Evolutionary conservation across 2,888 invertebrate species (phyloP), one percentile per base, ranked within the genome.

Genomic region (Ormyrus labotus): DNA sequence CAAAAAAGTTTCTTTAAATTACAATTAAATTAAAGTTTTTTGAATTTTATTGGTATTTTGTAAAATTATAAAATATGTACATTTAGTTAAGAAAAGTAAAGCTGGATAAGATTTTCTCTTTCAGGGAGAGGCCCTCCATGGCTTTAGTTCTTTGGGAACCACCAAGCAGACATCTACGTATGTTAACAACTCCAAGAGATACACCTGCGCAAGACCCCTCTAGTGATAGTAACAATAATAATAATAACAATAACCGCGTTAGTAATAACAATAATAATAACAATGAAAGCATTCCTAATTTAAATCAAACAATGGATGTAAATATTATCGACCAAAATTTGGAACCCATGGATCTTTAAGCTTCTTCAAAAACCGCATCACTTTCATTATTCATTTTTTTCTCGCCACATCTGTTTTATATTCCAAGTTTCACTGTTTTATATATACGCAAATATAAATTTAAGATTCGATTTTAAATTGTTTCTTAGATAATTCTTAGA

Each of bases 131-230:
- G 87, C 96, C 96, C 0, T 95, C 95, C 86, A 96, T 95, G 91
- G 96, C 96, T 5, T 88, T 96, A 83, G 95, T 96, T 2, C 92
- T 96, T 9, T 96, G 96, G 96, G 94, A 95, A 87, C 96, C 96
- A 0, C 94, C 95, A 76, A 93, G 93, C 48, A 92, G 92, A 83
- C 91, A 86, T 92, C 92, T 90, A 92, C 86, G 87, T 65, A 80
- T 88, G 47, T 81, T 89, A 4, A 82, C 88, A 1, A 82, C 81
- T 6, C 75, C 83, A 8, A 84, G 86, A 9, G 83, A 87, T 64
- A 84, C 86, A 48, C 86, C 83, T n/a, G 82, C 83, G 3, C 83
- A 86, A 0, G 83, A 61, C 55, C 48, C 73, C 0, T 78, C 85
- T 4, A 83, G 84, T 0, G 84, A 87, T 67, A 84, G 80, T 34